Evolutionary conservation across 1,140 invertebrate species (phyloP).

Genomic region (Chironomus striatipennis): DNA sequence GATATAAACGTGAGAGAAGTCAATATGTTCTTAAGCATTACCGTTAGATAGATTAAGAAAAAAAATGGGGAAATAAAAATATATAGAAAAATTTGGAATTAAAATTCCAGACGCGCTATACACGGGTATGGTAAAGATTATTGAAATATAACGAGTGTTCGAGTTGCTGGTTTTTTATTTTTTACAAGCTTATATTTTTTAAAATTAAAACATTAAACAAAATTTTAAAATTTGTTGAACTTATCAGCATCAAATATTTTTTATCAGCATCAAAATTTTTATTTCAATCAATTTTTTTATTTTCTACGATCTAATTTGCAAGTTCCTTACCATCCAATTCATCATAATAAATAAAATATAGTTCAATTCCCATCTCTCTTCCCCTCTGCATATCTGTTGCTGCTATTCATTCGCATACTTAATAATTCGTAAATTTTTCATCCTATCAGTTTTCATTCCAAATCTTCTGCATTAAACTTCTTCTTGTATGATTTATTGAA

Average conservation of each 20-base stretch:
- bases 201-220: no score
- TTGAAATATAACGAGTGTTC: constrained; percentile 18
- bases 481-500: not conserved
- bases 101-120: not conserved
- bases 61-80: no score
- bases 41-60: not conserved
- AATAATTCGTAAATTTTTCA: no score
- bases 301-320: no score
- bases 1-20: not conserved
- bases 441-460: not conserved
- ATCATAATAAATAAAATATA: no score
- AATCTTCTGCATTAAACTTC: not conserved
- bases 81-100: not conserved
- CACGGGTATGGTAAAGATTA: not conserved
- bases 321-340: no score
- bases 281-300: no score
- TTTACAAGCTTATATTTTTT: no score
- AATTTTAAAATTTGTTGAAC: no score
- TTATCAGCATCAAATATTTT: not conserved
- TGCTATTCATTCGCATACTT: no score
- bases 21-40: not conserved
- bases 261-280: not conserved
- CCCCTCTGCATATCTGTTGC: no score
- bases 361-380: no score
- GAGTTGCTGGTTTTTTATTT: not conserved